phyloP scores from a whole-genome alignment of 2,113 vertebrate genomes.

The Albula goreensis region DNA sequence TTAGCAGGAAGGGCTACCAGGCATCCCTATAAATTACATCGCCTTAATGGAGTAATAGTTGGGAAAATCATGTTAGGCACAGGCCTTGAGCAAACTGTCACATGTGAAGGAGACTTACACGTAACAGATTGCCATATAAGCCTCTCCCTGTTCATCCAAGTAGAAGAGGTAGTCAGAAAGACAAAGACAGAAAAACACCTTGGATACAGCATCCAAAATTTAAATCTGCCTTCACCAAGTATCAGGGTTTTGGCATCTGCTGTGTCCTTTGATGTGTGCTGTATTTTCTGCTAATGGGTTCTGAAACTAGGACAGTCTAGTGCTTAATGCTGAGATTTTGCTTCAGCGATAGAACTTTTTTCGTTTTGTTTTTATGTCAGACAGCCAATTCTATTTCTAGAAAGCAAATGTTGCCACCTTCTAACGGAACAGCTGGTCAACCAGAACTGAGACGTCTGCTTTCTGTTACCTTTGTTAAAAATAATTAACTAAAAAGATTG shows the following conservation, averaged over 20 bases:
- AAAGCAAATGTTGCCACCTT: neutral
- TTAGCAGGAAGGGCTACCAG: neutral
- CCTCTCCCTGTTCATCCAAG: too few relatives aligned
- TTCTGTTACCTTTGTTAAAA: neutral
- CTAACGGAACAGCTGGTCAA: neutral
- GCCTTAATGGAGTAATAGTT: too few relatives aligned
- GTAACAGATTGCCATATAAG: neutral
- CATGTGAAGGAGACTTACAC: too few relatives aligned
- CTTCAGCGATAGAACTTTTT: neutral
- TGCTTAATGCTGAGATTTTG: neutral
- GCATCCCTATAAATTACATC: too few relatives aligned
- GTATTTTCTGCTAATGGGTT: neutral
- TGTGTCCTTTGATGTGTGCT: neutral
- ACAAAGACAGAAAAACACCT: neutral
- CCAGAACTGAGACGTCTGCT: neutral
- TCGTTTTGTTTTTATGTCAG: neutral
- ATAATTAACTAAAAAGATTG: neutral
- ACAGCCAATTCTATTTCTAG: neutral
- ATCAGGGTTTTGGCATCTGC: neutral
- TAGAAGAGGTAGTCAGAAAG: neutral
- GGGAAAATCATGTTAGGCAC: too few relatives aligned
- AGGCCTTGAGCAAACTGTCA: too few relatives aligned
- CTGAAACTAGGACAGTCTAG: neutral
- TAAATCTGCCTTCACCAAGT: neutral
- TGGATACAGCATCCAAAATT: neutral